These are phyloP conservation scores for Momotus momota DNA, from an alignment of 2,797 vertebrate species.

Conservation along the genomic window DNA sequence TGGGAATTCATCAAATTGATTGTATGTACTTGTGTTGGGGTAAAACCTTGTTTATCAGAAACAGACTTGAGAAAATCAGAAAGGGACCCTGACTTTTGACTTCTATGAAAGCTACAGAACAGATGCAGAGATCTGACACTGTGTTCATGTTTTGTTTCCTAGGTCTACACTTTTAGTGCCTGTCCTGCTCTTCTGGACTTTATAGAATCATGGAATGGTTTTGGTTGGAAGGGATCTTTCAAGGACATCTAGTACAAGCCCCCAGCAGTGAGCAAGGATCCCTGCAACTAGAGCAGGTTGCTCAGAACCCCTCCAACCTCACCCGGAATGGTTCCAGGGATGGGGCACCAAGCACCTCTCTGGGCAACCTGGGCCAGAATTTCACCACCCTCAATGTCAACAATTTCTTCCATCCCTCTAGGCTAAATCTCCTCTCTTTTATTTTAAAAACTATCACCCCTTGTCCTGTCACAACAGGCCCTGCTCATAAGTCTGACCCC, in stretches of 20 bases:
- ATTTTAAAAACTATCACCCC: neutral
- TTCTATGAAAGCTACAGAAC: neutral
- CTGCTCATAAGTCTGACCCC: neutral
- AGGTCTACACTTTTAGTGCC: fast-evolving
- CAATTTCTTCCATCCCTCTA: neutral
- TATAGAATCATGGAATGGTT: neutral
- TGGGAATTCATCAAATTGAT: neutral
- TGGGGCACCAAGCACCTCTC: neutral
- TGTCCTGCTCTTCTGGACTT: neutral
- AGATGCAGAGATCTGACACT: neutral
- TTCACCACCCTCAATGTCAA: neutral
- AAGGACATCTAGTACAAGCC: neutral
- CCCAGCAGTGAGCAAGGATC: neutral
- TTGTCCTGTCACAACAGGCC: neutral
- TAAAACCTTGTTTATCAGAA: neutral
- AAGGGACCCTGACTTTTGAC: neutral
- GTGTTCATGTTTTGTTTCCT: fast-evolving
- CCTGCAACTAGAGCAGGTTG: neutral
- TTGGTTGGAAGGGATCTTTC: neutral
- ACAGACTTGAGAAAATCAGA: neutral
- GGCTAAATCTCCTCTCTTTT: neutral
- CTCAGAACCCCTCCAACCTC: neutral
- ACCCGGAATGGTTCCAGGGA: neutral
- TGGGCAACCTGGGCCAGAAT: neutral
- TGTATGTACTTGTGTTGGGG: neutral